A percentile compares a stretch with the other conserved stretches of the same genome.
Conservation (phyloP, 2,888 invertebrate genomes). For the Cyrtodaria siliqua region DNA sequence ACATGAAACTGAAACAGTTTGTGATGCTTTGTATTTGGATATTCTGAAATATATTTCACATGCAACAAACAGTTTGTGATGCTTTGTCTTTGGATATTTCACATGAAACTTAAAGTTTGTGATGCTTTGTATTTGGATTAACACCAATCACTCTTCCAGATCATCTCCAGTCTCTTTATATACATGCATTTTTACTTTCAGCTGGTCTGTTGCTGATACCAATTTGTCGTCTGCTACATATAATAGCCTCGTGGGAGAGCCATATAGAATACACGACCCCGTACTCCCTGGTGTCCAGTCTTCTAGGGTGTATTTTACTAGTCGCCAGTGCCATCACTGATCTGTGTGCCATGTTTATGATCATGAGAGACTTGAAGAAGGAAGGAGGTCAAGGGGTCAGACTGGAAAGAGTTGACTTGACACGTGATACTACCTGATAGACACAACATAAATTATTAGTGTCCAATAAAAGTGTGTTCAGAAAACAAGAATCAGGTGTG, state of each 20-base stretch:
- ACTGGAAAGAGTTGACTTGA: constrained; percentile 44
- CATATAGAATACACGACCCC: constrained; percentile 43
- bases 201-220: constrained; percentile 54
- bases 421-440: constrained; percentile 8
- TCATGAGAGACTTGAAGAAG: constrained; percentile 33
- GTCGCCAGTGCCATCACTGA: constrained; percentile 20
- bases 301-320: constrained; percentile 31
- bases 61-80: too few species aligned
- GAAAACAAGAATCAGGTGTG: too few species aligned
- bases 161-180: too few species aligned
- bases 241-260: constrained; percentile 53
- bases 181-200: constrained; percentile 37
- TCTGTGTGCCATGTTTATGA: constrained; percentile 43
- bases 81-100: too few species aligned
- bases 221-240: constrained; percentile 43
- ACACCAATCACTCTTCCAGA: too few species aligned
- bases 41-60: too few species aligned
- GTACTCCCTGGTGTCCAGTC: constrained; percentile 52
- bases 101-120: too few species aligned
- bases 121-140: too few species aligned
- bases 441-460: too few species aligned
- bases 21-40: too few species aligned
- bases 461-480: too few species aligned
- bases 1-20: too few species aligned
- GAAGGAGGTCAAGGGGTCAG: constrained; percentile 32